A percentile compares a stretch with the other conserved stretches of the same genome.
Evolutionary conservation across 2,888 invertebrate species (phyloP).

Genomic region (Megamerina dolium): DNA sequence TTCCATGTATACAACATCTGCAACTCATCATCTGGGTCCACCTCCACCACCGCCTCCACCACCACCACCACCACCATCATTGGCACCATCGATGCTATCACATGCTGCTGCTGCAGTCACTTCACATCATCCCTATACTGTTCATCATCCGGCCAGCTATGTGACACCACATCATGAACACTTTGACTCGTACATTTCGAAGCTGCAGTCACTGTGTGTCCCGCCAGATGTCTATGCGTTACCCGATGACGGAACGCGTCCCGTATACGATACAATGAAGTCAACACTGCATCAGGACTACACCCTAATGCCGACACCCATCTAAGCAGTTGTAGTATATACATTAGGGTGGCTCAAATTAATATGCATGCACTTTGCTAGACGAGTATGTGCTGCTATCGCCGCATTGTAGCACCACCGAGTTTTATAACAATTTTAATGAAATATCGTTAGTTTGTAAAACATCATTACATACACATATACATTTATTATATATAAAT

Average conservation of each 20-base stretch:
- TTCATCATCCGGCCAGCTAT: constrained; percentile 39
- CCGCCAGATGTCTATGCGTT: constrained; percentile 73
- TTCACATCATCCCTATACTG: constrained; percentile 42
- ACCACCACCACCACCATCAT: constrained; percentile 32
- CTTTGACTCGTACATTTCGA: constrained; percentile 88
- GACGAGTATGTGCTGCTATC: too few species aligned
- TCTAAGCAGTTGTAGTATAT: constrained; percentile 54
- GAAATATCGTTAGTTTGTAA: too few species aligned
- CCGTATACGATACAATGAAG: constrained; percentile 85
- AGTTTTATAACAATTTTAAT: too few species aligned
- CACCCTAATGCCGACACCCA: constrained; percentile 81
- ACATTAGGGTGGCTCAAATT: neutral
- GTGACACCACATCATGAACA: constrained; percentile 74
- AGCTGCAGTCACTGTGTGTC: constrained; percentile 83
- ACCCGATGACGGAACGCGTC: constrained; percentile 72
- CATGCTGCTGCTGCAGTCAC: constrained; percentile 21
- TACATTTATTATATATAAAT: too few species aligned
- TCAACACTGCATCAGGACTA: constrained; percentile 83
- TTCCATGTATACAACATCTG: constrained; percentile 20
- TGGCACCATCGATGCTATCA: too few species aligned
- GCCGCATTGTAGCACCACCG: too few species aligned
- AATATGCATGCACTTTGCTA: too few species aligned
- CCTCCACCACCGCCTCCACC: constrained; percentile 22
- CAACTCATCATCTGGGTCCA: constrained; percentile 17
- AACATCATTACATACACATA: too few species aligned